Evolutionary conservation across 1,140 invertebrate species (phyloP).

Genomic region (Nomia melanderi): DNA sequence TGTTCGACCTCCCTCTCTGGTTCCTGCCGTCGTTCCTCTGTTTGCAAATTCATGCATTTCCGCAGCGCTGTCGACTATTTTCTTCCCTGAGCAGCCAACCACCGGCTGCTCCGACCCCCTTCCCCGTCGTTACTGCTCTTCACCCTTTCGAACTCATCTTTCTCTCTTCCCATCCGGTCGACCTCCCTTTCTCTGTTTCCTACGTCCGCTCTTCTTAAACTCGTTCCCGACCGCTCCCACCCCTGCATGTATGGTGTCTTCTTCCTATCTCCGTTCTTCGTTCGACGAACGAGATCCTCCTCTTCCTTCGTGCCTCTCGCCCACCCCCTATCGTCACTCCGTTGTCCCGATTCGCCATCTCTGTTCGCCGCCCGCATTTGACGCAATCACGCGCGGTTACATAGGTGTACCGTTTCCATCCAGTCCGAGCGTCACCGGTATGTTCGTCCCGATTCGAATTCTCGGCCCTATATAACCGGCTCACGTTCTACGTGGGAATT

Average conservation of each 20-base stretch:
- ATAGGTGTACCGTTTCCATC: slow-evolving; percentile 30
- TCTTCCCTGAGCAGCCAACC: background rate
- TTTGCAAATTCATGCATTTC: background rate
- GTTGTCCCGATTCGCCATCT: slow-evolving; percentile 30
- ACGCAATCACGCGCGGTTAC: slow-evolving; percentile 41
- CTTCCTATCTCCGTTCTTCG: no score
- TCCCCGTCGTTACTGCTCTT: background rate
- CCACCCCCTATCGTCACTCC: background rate
- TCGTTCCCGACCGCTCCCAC: background rate
- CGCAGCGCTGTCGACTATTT: background rate
- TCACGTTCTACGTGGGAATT: slow-evolving; percentile 65
- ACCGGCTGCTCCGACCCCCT: background rate
- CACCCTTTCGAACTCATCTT: background rate
- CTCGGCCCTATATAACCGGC: slow-evolving; percentile 58
- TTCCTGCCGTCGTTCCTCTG: background rate
- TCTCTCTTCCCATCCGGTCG: background rate
- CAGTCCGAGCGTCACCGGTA: slow-evolving; percentile 14
- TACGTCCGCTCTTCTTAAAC: slow-evolving; percentile 11
- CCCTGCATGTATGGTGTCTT: no score
- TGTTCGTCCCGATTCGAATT: slow-evolving; percentile 57
- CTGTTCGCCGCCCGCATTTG: slow-evolving; percentile 10
- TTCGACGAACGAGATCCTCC: background rate
- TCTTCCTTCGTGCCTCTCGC: background rate
- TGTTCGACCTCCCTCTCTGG: background rate
- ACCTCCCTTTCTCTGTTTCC: background rate